Conservation (phyloP, 1,140 invertebrate species). For the Zaprionus vittiger region DNA sequence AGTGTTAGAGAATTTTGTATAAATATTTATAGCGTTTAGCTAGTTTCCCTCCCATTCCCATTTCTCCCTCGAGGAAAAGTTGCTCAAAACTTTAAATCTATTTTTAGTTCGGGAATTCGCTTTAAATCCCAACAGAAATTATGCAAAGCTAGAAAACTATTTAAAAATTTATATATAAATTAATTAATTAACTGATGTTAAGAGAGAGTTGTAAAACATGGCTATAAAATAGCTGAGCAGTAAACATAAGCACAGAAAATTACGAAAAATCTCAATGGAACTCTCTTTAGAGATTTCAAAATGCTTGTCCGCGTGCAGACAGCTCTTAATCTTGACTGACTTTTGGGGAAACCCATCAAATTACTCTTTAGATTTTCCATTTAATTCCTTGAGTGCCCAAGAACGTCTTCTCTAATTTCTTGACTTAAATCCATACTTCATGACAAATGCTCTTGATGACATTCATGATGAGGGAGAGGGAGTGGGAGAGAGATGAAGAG, state of each 20-base stretch:
- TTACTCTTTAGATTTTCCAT: not conserved
- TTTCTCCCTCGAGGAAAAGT: not conserved
- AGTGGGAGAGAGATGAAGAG: not conserved
- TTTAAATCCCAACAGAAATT: not conserved
- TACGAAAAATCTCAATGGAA: not conserved
- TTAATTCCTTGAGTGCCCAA: not conserved
- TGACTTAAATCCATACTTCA: constrained; percentile 13
- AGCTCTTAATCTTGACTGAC: not conserved
- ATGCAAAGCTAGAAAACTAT: not conserved
- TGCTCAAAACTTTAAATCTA: not conserved
- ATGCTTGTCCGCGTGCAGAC: not conserved
- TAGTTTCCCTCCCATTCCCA: not conserved
- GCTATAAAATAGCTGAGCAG: not conserved
- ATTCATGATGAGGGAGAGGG: not conserved
- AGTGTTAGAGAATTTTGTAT: not conserved
- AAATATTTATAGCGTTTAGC: constrained; percentile 5
- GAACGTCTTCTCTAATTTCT: not conserved
- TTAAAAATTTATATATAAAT: not conserved
- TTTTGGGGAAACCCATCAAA: not conserved
- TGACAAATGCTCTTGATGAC: constrained; percentile 3
- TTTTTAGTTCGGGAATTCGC: not conserved
- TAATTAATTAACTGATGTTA: not conserved
- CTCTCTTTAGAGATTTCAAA: not conserved
- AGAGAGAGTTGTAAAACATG: not conserved
- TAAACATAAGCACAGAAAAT: not conserved